Evolutionary conservation across 1,140 invertebrate species (phyloP).

Genomic region (Aphis craccivora): DNA sequence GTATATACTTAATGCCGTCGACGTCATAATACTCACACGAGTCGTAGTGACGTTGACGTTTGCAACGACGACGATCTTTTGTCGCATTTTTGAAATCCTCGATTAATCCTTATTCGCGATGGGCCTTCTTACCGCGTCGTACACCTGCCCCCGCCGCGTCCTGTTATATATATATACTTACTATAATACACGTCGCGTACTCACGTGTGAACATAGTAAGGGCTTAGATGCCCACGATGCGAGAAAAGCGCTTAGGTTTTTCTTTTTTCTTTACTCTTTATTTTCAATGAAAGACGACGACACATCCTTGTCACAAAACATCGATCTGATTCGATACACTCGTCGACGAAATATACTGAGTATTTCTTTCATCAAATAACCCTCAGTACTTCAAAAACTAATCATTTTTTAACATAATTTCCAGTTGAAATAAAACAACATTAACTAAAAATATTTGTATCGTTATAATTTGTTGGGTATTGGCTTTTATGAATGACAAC

Average conservation of each 20-base stretch:
- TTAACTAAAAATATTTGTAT: too few relatives aligned
- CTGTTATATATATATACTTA: neutral
- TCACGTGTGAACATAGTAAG: neutral
- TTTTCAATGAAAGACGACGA: neutral
- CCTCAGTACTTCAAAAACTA: too few relatives aligned
- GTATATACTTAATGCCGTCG: neutral
- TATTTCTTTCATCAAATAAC: too few relatives aligned
- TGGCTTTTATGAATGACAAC: too few relatives aligned
- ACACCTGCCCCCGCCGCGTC: too few relatives aligned
- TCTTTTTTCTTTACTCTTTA: neutral
- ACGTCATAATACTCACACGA: neutral
- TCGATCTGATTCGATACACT: neutral
- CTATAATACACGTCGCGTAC: neutral
- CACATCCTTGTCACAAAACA: neutral
- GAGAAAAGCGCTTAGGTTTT: neutral
- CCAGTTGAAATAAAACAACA: too few relatives aligned
- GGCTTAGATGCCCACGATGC: neutral
- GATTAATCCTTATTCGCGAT: constrained; percentile 1
- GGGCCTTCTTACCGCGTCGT: neutral
- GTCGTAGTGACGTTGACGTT: neutral
- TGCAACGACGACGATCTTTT: neutral
- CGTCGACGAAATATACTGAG: neutral
- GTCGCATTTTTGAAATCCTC: constrained; percentile 1
- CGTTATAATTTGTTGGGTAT: too few relatives aligned
- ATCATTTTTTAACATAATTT: too few relatives aligned